Evolutionary conservation across 2,113 vertebrate genomes (phyloP), one percentile per base, ranked within the genome.

Genomic region (Vimba vimba): DNA sequence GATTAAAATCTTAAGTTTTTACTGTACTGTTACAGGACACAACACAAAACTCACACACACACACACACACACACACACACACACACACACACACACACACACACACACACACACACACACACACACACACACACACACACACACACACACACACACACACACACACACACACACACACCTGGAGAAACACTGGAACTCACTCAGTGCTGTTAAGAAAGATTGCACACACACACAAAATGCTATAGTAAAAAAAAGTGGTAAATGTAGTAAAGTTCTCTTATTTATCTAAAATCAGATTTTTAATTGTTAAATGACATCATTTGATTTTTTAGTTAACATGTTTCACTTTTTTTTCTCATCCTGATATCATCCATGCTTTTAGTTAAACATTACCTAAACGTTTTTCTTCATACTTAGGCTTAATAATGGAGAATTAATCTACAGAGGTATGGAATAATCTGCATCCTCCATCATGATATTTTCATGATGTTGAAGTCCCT

Each of bases 81-180:
- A 10, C 2, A 12, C 12, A 3, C 4, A 10, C 2, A 12, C 12
- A 3, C 4, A 10, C 2, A 12, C 12, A 3, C 4, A 10, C 2
- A 12, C 12, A 3, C 4, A 10, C 2, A 12, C 12, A 3, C 4
- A 10, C 2, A 12, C 12, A 3, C 4, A 10, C 2, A 12, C 12
- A 3, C 4, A 10, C 2, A 12, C 12, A 3, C 4, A 10, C 2
- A 12, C 12, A 3, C 4, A 10, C 2, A 12, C 12, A 3, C 4
- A 10, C 2, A 12, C 12, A 3, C 4, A 10, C 2, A 12, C 12
- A 3, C 4, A 10, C 2, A 12, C 12, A 3, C 4, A 10, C 2
- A 12, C 12, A 3, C 4, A 10, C 2, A 12, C 12, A 3, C 4
- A 10, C 2, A 12, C 12, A 3, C n/a, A n/a, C n/a, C n/a, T n/a